A percentile compares a stretch with the other conserved stretches of the same genome.
phyloP scores from a whole-genome alignment of 2,113 vertebrate genomes.

The Muntiacus muntjak region DNA sequence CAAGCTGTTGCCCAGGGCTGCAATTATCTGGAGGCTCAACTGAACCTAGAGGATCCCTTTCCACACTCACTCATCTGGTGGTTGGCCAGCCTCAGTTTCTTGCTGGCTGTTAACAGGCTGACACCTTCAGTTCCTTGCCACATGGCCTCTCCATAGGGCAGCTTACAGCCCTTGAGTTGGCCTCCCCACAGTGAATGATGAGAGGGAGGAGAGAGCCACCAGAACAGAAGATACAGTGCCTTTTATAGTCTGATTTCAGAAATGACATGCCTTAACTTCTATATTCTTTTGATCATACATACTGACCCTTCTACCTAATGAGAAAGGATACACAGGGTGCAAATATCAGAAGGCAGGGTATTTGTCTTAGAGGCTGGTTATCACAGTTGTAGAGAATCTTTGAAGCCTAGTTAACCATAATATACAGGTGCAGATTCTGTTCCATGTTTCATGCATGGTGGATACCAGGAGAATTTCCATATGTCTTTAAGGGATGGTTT shows the following conservation, averaged over 20 bases:
- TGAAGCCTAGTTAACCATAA: background rate
- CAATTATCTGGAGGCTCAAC: background rate
- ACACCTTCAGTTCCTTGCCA: background rate
- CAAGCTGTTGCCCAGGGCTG: background rate
- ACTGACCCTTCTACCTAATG: background rate
- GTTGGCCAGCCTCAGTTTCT: background rate
- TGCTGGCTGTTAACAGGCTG: background rate
- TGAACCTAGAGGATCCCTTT: background rate
- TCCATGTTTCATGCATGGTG: background rate
- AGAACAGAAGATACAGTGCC: background rate
- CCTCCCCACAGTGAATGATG: background rate
- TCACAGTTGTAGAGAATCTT: background rate
- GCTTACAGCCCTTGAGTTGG: background rate
- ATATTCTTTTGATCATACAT: background rate
- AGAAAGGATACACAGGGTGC: background rate
- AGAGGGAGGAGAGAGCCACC: background rate
- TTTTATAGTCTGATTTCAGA: background rate
- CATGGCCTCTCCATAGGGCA: background rate
- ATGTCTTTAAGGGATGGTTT: conserved; percentile 17
- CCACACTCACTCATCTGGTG: background rate
- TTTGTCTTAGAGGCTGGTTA: background rate
- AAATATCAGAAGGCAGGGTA: background rate
- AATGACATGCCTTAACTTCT: background rate
- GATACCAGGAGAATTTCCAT: background rate
- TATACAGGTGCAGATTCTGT: background rate